A percentile compares a stretch with the other conserved stretches of the same genome.
Conservation (phyloP, 2,797 vertebrate species). For the Clamator glandarius region DNA sequence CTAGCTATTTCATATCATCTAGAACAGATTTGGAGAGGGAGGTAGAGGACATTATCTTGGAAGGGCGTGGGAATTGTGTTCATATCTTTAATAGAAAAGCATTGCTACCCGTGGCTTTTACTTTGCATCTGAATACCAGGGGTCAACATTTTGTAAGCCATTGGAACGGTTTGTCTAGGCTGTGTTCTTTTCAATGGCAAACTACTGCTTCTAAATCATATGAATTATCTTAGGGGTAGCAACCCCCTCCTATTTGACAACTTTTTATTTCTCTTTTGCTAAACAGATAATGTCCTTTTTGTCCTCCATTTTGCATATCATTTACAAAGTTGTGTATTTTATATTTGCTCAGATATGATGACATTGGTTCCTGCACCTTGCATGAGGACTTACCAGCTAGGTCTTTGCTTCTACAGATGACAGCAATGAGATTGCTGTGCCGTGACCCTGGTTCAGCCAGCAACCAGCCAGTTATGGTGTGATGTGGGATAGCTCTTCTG, state of each 20-base stretch:
- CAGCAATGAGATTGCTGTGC: not conserved
- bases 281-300: not conserved
- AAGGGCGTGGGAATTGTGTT: not conserved
- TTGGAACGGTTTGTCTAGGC: not conserved
- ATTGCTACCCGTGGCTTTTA: not conserved
- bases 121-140: not conserved
- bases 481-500: not conserved
- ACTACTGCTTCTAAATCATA: not conserved
- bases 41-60: not conserved
- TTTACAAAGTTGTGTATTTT: not conserved
- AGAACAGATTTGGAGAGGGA: not conserved
- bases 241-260: not conserved
- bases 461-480: not conserved
- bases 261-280: not conserved
- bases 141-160: not conserved
- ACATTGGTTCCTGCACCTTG: not conserved
- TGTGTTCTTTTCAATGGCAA: not conserved
- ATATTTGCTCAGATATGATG: not conserved
- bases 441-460: not conserved
- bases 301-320: not conserved
- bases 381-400: not conserved
- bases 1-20: not conserved
- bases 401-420: not conserved
- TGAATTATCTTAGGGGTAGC: not conserved
- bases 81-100: not conserved